Conservation (phyloP, 1,140 invertebrate genomes). For the Drosophila sproati region DNA sequence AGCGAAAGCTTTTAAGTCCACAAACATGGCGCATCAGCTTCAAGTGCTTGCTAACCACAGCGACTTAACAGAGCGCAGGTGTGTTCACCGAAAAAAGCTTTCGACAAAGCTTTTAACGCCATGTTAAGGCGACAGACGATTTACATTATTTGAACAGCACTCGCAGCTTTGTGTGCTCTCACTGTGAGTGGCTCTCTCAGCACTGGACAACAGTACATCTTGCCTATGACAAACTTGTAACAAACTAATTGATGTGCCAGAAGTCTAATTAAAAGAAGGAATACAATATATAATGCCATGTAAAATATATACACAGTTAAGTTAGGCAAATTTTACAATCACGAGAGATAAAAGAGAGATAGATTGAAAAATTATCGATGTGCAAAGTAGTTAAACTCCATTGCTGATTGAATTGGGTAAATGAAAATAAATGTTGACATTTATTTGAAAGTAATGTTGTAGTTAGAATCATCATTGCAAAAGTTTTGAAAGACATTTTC, state of each 20-base stretch:
- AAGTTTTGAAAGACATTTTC: not conserved
- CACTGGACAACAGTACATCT: constrained; percentile 20
- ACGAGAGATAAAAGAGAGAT: too few relatives aligned
- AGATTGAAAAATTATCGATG: too few relatives aligned
- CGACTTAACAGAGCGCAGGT: constrained; percentile 56
- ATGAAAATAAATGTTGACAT: too few relatives aligned
- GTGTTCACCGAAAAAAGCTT: constrained; percentile 46
- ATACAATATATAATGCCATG: too few relatives aligned
- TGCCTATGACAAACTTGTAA: constrained; percentile 1
- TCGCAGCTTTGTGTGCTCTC: constrained; percentile 61
- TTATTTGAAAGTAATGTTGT: not conserved
- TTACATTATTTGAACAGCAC: constrained; percentile 80
- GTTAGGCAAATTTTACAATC: too few relatives aligned
- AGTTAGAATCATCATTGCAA: not conserved
- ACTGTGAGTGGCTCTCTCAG: not conserved
- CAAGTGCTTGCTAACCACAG: constrained; percentile 19
- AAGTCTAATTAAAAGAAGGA: not conserved
- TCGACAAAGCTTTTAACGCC: constrained; percentile 69
- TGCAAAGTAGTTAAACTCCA: too few relatives aligned
- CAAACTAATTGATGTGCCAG: not conserved
- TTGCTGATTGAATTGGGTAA: too few relatives aligned
- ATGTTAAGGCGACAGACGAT: constrained; percentile 64
- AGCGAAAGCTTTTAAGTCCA: constrained; percentile 75
- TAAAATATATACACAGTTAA: too few relatives aligned
- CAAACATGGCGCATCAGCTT: constrained; percentile 20